phyloP scores from a whole-genome alignment of 2,797 vertebrate species.

The Mionectes olivaceus region DNA sequence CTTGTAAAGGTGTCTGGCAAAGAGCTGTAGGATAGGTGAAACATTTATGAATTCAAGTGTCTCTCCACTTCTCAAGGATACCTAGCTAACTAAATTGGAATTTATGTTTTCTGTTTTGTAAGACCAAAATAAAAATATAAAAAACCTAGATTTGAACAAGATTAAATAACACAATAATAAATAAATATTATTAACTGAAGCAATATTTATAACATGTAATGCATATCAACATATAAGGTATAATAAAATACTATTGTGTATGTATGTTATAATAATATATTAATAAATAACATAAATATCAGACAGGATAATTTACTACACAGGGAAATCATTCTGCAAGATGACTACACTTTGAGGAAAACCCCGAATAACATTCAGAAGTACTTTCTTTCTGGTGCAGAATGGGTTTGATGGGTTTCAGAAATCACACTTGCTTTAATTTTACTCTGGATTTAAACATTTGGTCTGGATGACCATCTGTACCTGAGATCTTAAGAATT shows the following conservation, averaged over 20 bases:
- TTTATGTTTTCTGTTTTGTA: background rate
- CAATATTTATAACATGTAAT: background rate
- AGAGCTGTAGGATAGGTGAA: background rate
- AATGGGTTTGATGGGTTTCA: background rate
- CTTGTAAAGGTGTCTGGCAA: background rate
- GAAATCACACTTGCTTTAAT: background rate
- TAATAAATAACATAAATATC: background rate
- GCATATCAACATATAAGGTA: background rate
- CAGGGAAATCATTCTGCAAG: background rate
- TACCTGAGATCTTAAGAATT: background rate
- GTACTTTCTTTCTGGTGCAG: background rate
- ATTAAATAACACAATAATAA: background rate
- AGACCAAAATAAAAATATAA: background rate
- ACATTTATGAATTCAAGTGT: background rate
- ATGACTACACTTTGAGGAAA: background rate
- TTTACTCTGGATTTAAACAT: background rate
- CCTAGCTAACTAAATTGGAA: background rate
- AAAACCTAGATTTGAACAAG: background rate
- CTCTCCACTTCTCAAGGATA: background rate
- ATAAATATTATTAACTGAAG: background rate
- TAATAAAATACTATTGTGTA: background rate
- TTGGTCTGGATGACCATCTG: background rate
- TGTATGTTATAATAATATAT: background rate
- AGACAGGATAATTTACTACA: background rate
- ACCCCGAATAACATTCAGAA: background rate